phyloP scores from a whole-genome alignment of 2,888 invertebrate species.

The Fissipunctia ypsillon region DNA sequence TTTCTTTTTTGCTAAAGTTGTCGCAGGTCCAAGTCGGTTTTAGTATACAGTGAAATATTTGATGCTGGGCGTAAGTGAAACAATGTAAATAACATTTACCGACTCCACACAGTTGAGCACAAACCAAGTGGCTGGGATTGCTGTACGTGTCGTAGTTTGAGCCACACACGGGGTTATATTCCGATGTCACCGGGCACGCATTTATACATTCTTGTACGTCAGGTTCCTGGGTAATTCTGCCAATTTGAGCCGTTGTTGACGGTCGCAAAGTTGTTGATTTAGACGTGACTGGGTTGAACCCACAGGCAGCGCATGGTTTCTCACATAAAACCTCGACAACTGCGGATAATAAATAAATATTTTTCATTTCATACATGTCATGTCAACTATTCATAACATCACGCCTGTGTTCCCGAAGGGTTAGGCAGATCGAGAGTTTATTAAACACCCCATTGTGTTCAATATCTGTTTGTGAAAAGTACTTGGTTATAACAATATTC shows the following conservation, averaged over 20 bases:
- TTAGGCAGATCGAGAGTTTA: background rate
- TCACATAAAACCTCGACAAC: conserved; percentile 56
- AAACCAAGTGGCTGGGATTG: conserved; percentile 80
- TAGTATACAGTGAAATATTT: background rate
- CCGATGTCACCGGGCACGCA: conserved; percentile 76
- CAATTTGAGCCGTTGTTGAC: background rate
- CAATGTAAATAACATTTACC: conserved; percentile 68
- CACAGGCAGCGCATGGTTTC: conserved; percentile 53
- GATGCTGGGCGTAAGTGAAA: background rate
- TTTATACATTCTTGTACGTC: conserved; percentile 52
- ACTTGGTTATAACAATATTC: background rate
- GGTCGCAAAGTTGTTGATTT: conserved; percentile 26
- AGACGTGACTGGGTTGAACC: conserved; percentile 8
- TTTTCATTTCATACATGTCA: background rate
- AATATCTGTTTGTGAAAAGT: background rate
- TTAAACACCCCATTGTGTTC: background rate
- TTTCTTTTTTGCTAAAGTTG: background rate
- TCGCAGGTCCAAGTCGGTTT: background rate
- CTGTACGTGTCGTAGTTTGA: conserved; percentile 80
- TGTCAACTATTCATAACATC: too few relatives aligned
- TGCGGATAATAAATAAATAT: conserved; percentile 26
- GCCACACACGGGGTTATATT: conserved; percentile 87
- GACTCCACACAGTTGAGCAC: conserved; percentile 81
- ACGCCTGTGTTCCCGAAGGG: background rate
- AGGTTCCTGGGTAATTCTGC: conserved; percentile 23